Percentiles rank a stretch among this genome's conserved stretches.
Evolutionary conservation across 2,113 vertebrate species (phyloP).

Genomic region (Alligator sinensis): DNA sequence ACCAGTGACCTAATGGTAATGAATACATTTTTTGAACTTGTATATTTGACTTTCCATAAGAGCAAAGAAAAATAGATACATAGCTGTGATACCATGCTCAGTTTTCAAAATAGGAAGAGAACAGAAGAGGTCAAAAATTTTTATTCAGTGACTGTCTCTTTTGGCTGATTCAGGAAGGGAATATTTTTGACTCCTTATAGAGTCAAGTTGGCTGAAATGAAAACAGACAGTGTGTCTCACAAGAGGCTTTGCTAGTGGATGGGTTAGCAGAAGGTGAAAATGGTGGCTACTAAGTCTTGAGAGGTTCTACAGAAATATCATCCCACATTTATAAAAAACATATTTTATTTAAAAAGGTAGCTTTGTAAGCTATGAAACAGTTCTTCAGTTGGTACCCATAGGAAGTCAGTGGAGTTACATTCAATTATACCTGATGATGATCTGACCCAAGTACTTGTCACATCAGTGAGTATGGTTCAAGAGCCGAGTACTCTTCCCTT

Average conservation of each 20-base stretch:
- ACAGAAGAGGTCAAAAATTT: background rate
- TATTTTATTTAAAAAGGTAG: background rate
- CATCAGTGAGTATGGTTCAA: background rate
- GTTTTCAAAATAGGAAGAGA: background rate
- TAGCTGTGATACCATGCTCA: background rate
- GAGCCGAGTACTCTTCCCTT: background rate
- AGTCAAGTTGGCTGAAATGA: background rate
- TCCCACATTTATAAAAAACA: background rate
- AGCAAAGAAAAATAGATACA: background rate
- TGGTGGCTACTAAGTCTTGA: background rate
- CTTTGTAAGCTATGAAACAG: background rate
- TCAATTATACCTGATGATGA: background rate
- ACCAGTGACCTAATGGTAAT: background rate
- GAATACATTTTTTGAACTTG: background rate
- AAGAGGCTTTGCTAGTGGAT: background rate
- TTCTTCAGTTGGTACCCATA: background rate
- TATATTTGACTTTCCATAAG: background rate
- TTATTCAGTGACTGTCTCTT: background rate
- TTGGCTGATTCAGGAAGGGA: background rate
- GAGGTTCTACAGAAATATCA: background rate
- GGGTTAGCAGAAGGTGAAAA: background rate
- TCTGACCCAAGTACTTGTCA: background rate
- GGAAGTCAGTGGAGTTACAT: background rate
- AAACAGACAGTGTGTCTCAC: background rate
- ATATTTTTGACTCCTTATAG: background rate